Evolutionary conservation across 2,888 invertebrate species (phyloP).

Genomic region (Nomada goodeniana): DNA sequence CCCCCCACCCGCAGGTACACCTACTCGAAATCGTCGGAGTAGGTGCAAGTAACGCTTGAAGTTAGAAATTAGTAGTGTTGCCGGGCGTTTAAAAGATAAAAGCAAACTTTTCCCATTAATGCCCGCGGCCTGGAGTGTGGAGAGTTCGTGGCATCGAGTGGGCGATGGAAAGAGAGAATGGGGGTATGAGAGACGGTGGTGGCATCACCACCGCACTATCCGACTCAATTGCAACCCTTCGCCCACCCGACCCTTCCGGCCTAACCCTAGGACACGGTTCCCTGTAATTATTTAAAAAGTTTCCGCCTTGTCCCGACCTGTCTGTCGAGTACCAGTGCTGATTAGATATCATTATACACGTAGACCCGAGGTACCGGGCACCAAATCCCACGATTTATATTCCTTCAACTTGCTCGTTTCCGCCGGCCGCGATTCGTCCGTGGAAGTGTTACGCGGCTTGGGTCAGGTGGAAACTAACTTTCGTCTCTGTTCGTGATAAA

Average conservation of each 20-base stretch:
- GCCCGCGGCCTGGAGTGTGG: conserved; percentile 64
- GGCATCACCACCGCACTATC: conserved; percentile 72
- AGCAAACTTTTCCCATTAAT: conserved; percentile 84
- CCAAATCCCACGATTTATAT: conserved; percentile 56
- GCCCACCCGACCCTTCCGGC: conserved; percentile 39
- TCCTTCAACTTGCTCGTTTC: conserved; percentile 50
- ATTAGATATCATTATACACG: conserved; percentile 66
- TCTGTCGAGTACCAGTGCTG: conserved; percentile 48
- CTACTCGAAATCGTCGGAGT: conserved; percentile 67
- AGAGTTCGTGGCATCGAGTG: conserved; percentile 22
- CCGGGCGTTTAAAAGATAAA: conserved; percentile 84
- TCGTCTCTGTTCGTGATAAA: background rate
- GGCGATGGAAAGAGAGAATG: conserved; percentile 13
- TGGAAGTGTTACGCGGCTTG: background rate
- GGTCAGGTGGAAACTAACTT: conserved; percentile 23
- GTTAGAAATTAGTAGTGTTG: conserved; percentile 83
- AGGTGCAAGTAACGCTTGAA: conserved; percentile 80
- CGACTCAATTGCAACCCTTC: conserved; percentile 79
- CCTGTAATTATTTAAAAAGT: conserved; percentile 83
- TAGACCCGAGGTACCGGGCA: conserved; percentile 34
- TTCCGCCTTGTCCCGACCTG: conserved; percentile 63
- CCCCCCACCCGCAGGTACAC: conserved; percentile 17
- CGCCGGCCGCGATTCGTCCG: background rate
- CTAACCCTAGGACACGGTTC: conserved; percentile 58
- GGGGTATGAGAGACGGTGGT: conserved; percentile 36